Base-by-base conservation (phyloP, 2,113 vertebrate species). In the Dromiciops gliroides region DNA sequence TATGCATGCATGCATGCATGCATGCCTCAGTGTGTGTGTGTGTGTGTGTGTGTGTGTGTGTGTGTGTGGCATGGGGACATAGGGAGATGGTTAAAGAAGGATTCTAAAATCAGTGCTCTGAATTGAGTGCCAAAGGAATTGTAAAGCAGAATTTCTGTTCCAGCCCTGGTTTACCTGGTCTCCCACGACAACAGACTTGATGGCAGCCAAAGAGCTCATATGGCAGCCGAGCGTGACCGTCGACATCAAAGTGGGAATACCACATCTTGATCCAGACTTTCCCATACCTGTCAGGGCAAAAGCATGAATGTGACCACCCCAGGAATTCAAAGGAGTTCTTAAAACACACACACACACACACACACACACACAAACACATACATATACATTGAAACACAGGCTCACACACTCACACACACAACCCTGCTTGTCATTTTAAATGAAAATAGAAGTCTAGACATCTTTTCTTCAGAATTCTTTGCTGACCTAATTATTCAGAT, bases 251-350 rank as follows among this genome's bases (percentile, higher is more conserved):
- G 99, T 0, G 23, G 91, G 98, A 98, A 98, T 96, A 97, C 98
- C 99, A 99, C 99, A 98, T 98, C 99, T 99, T 98, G 98, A 99
- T 99, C 99, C 98, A 95, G 98, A 96, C 98, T 97, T 98, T 98
- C 97, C 98, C 98, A 83, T 98, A 97, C 98, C 98, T 99, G 99
- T 99, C 98, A 19, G 98, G 98, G 98, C 99, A 99, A 99, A 98
- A 98, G 97, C 98, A 98, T 97, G 98, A 99, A 98, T 98, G 97
- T 99, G 99, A 99, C 99, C 99, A 99, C 99, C 99, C 98, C 97
- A 98, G 98, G 97, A 99, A 99, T 98, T 99, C 99, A 99, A 99
- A 99, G 99, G 95, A 98, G 96, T 75, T 88, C 95, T 88, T 52
- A 56, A 95, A 96, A 83, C 96, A 52, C 97, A 98, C 3, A 92